Conservation (phyloP, 2,113 vertebrate genomes). For the Dromas ardeola region DNA sequence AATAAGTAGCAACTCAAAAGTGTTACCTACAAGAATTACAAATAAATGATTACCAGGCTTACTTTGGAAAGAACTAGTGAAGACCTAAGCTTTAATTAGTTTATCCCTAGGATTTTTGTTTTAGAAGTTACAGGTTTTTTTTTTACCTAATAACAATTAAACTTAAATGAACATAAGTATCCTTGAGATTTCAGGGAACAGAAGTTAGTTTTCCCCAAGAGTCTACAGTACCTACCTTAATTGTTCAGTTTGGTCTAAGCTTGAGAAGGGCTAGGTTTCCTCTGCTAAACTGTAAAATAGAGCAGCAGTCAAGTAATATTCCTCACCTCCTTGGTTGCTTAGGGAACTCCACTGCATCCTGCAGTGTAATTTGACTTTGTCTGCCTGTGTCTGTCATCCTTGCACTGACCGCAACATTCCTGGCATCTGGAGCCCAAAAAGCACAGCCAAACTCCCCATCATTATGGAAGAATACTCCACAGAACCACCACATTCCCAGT, state of each 20-base stretch:
- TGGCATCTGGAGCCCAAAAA: neutral
- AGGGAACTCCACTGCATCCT: neutral
- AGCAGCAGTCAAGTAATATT: neutral
- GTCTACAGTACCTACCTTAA: neutral
- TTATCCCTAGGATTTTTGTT: neutral
- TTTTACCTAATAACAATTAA: neutral
- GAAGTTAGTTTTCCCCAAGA: neutral
- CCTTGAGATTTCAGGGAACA: neutral
- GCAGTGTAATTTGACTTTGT: neutral
- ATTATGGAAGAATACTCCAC: neutral
- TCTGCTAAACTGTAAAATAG: neutral
- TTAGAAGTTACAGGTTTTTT: neutral
- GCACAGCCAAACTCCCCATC: neutral
- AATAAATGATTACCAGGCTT: neutral
- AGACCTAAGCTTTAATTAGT: neutral
- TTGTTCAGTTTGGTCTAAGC: neutral
- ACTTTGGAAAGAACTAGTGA: neutral
- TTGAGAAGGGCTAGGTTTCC: neutral
- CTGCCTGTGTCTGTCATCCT: neutral
- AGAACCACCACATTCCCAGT: neutral
- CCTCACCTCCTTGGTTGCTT: neutral
- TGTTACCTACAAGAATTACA: neutral
- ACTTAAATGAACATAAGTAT: neutral
- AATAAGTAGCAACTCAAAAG: neutral
- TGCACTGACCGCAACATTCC: neutral